These are phyloP conservation scores for Macrotus californicus DNA, from an alignment of 2,113 vertebrate species.

Conservation along the genomic window DNA sequence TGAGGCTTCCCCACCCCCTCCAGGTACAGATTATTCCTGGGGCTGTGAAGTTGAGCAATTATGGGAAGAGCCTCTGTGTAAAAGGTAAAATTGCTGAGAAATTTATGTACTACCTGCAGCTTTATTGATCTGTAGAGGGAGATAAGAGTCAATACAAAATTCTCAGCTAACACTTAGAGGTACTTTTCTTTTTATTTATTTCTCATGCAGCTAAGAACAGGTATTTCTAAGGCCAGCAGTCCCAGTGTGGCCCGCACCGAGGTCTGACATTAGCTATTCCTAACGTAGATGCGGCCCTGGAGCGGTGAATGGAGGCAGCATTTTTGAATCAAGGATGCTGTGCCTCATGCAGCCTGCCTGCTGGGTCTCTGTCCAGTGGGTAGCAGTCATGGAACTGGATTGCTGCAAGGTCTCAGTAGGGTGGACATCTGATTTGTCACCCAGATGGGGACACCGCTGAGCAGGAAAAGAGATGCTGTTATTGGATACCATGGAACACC, in stretches of 20 bases:
- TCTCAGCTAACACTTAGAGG: slow-evolving; percentile 61
- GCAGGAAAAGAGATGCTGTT: background rate
- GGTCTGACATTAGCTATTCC: slow-evolving; percentile 35
- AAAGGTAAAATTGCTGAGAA: slow-evolving; percentile 73
- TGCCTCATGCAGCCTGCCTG: background rate
- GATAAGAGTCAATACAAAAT: slow-evolving; percentile 69
- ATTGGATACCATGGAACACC: background rate
- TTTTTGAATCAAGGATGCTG: background rate
- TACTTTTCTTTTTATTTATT: slow-evolving; percentile 66
- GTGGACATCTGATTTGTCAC: background rate
- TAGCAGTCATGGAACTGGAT: background rate
- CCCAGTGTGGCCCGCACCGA: background rate
- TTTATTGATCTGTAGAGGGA: slow-evolving; percentile 73
- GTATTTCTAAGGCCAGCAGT: slow-evolving; percentile 48
- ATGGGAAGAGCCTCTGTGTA: slow-evolving; percentile 56
- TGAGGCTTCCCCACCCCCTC: background rate
- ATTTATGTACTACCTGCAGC: slow-evolving; percentile 70
- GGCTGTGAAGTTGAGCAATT: slow-evolving; percentile 61
- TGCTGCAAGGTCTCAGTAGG: background rate
- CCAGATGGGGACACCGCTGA: background rate
- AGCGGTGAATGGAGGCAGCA: background rate
- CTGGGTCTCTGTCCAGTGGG: background rate
- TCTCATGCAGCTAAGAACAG: slow-evolving; percentile 49
- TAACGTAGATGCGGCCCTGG: background rate
- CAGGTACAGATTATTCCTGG: slow-evolving; percentile 60